Evolutionary conservation across 1,140 invertebrate genomes (phyloP), one percentile per base, ranked within the genome.

Genomic region (Holotrichia oblita): DNA sequence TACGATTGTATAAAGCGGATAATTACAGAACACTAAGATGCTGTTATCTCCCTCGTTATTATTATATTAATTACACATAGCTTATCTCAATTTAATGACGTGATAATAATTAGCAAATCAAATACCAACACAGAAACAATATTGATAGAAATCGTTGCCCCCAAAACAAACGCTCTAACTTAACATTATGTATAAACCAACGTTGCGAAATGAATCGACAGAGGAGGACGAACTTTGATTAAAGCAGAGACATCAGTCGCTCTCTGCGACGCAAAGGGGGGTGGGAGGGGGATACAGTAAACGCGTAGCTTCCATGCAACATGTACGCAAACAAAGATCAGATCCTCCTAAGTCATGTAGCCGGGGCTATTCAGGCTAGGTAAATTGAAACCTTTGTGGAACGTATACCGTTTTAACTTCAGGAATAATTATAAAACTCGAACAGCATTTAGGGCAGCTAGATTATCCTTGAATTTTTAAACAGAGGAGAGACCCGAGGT

Each of bases 331-430:
- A 55, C 48, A 55, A 17, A 55, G 48, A 55, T 55, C 48, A 55
- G 48, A 55, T 55, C 48, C 48, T 55, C 48, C 48, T 55, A 55
- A 55, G 48, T 55, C 48, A 55, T 55, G 48, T 55, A 55, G 14
- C 48, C 17, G 14, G 4, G 48, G 48, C 48, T 55, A 55, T 55
- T 55, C 48, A 55, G 48, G 14, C 14, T 55, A 17, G 48, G 48
- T 55, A 55, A 55, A 55, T 55, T 55, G 48, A 55, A 55, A 55
- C 48, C 48, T 55, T 55, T 55, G 48, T 55, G 48, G 17, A 55
- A 55, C 48, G 48, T 55, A 55, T 55, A 55, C 48, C 48, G 48
- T 55, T 55, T 55, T 55, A 55, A 55, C 48, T 55, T 55, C 48
- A 55, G 14, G 48, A 55, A 55, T 55, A 55, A 55, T 55, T 55